Conservation (phyloP, 2,888 invertebrate genomes). For the Ophioninae sp. region DNA sequence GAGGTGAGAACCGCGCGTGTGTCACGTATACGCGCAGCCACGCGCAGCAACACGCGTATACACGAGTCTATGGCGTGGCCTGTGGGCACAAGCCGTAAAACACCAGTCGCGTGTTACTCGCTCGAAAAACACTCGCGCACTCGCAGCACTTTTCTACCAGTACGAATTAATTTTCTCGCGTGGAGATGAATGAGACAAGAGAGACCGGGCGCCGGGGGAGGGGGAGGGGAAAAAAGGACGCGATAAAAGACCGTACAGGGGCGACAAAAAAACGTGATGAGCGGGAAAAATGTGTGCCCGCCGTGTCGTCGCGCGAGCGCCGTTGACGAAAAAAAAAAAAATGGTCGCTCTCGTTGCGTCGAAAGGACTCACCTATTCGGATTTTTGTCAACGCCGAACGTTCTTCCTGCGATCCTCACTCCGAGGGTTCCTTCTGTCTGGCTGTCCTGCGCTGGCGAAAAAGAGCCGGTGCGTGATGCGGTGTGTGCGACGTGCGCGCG, state of each 20-base stretch:
- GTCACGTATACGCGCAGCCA: not conserved
- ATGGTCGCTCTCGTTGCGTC: not conserved
- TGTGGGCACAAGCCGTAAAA: slow-evolving; percentile 1
- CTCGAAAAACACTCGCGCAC: slow-evolving; percentile 46
- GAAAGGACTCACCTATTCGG: slow-evolving; percentile 45
- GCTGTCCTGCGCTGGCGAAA: slow-evolving; percentile 50
- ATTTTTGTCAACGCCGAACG: slow-evolving; percentile 38
- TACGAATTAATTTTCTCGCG: slow-evolving; percentile 13
- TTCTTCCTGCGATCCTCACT: slow-evolving; percentile 44
- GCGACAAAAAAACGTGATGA: slow-evolving; percentile 17
- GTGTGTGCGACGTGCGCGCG: slow-evolving; percentile 60
- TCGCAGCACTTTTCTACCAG: not conserved
- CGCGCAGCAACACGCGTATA: not conserved
- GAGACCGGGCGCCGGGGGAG: not conserved
- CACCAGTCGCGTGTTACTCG: slow-evolving; percentile 27
- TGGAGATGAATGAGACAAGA: not conserved
- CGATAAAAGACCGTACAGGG: not conserved
- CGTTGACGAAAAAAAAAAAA: not conserved
- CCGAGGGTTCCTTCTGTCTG: slow-evolving; percentile 48
- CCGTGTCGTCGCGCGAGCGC: not conserved
- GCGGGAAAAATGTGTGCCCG: slow-evolving; percentile 21
- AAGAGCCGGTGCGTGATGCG: slow-evolving; percentile 45
- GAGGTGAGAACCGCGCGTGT: slow-evolving; percentile 4
- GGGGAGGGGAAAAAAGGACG: slow-evolving; percentile 13
- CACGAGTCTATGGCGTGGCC: not conserved